Conservation (phyloP, 2,888 invertebrate genomes). For the Thera obeliscata region DNA sequence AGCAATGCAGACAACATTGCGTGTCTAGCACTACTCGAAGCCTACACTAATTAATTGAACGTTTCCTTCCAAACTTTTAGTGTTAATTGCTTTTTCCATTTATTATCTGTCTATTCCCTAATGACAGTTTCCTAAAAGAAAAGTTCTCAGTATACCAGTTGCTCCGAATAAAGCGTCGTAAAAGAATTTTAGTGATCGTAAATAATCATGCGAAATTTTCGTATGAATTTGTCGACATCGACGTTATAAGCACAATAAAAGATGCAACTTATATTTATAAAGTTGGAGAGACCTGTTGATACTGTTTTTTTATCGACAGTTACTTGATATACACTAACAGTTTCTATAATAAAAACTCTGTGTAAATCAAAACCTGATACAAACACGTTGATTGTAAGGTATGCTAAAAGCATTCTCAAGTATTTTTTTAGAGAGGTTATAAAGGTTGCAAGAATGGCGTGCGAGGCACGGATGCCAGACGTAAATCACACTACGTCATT, state of each 20-base stretch:
- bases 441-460: slow-evolving; percentile 21
- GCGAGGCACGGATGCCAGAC: slow-evolving; percentile 36
- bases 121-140: slow-evolving; percentile 20
- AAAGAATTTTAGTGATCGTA: slow-evolving; percentile 22
- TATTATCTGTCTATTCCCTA: slow-evolving; percentile 41
- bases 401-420: slow-evolving; percentile 40
- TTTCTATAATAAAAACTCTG: too few relatives aligned
- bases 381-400: not conserved
- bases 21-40: slow-evolving; percentile 64
- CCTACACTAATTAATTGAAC: slow-evolving; percentile 72
- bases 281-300: not conserved
- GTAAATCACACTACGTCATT: slow-evolving; percentile 57
- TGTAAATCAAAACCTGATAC: too few relatives aligned
- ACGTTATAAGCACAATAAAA: slow-evolving; percentile 5
- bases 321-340: not conserved
- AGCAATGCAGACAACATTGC: slow-evolving; percentile 48
- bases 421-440: slow-evolving; percentile 43
- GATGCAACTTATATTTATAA: not conserved
- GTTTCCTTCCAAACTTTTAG: slow-evolving; percentile 62
- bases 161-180: slow-evolving; percentile 15
- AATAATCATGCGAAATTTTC: slow-evolving; percentile 16
- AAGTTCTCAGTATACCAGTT: slow-evolving; percentile 28
- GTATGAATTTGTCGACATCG: slow-evolving; percentile 12
- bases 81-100: slow-evolving; percentile 68
- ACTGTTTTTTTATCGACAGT: not conserved